Conservation (phyloP, 2,113 vertebrate genomes). For the Anolis sagrei region DNA sequence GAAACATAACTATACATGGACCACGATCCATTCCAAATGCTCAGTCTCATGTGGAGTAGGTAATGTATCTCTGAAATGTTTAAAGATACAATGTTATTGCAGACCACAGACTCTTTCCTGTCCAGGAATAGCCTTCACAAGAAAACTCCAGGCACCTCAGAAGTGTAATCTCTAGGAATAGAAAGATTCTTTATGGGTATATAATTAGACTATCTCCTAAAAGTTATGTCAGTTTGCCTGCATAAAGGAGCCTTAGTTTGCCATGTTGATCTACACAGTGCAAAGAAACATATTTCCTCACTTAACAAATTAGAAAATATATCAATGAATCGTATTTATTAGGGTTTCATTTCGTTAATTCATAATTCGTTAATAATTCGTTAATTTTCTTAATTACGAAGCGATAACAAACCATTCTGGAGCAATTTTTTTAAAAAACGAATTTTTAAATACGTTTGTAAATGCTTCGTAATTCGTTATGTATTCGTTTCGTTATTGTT, state of each 20-base stretch:
- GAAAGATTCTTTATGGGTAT: constrained; percentile 2
- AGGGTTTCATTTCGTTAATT: no score
- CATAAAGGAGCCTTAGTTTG: not conserved
- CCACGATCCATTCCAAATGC: constrained; percentile 82
- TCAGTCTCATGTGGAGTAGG: constrained; percentile 87
- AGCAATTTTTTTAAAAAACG: no score
- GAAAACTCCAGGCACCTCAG: not conserved
- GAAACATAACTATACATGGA: constrained; percentile 86
- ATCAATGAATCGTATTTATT: not conserved
- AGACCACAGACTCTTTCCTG: constrained; percentile 14
- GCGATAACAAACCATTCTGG: no score
- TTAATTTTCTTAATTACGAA: no score
- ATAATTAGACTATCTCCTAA: not conserved
- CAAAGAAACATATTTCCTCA: not conserved
- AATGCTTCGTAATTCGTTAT: no score
- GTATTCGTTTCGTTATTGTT: no score
- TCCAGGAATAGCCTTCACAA: constrained; percentile 1
- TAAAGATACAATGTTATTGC: constrained; percentile 18
- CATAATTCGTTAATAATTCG: no score
- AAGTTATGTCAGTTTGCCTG: not conserved
- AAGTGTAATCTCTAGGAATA: not conserved
- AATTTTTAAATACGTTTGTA: no score
- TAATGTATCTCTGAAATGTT: constrained; percentile 57
- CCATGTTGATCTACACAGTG: not conserved
- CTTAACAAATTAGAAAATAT: not conserved